Evolutionary conservation across 2,888 invertebrate genomes (phyloP).

Genomic region (Meandrusa payeni): DNA sequence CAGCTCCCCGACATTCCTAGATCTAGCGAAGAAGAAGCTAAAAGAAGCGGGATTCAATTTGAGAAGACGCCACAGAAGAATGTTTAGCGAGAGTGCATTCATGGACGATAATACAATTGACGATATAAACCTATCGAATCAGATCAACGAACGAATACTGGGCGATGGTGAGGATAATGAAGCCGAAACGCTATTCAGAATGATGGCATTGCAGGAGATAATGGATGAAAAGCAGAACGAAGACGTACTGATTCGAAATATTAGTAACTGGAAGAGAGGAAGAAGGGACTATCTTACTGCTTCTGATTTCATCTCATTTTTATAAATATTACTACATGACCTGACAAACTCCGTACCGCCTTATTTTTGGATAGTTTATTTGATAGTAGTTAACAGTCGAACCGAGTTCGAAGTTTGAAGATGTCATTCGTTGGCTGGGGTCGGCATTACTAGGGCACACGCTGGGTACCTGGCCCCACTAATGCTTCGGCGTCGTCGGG

Average conservation of each 20-base stretch:
- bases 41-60: constrained; percentile 51
- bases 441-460: too few relatives aligned
- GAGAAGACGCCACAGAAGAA: constrained; percentile 34
- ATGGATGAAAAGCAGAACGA: constrained; percentile 35
- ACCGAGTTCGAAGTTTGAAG: too few relatives aligned
- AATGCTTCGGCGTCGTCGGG: too few relatives aligned
- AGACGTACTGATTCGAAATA: too few relatives aligned
- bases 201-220: constrained; percentile 58
- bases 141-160: constrained; percentile 61
- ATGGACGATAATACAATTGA: constrained; percentile 58
- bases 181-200: constrained; percentile 51
- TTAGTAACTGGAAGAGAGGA: background rate
- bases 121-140: constrained; percentile 60
- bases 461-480: too few relatives aligned
- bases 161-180: constrained; percentile 51
- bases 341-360: too few relatives aligned
- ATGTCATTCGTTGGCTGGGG: too few relatives aligned
- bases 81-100: constrained; percentile 26
- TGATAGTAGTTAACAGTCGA: too few relatives aligned
- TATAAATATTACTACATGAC: too few relatives aligned
- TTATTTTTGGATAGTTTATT: too few relatives aligned
- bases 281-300: too few relatives aligned
- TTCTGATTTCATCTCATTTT: too few relatives aligned
- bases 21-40: constrained; percentile 62
- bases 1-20: constrained; percentile 58